A percentile compares a stretch with the other conserved stretches of the same genome.
phyloP scores from a whole-genome alignment of 2,797 vertebrate species.

The Poecilia picta region DNA sequence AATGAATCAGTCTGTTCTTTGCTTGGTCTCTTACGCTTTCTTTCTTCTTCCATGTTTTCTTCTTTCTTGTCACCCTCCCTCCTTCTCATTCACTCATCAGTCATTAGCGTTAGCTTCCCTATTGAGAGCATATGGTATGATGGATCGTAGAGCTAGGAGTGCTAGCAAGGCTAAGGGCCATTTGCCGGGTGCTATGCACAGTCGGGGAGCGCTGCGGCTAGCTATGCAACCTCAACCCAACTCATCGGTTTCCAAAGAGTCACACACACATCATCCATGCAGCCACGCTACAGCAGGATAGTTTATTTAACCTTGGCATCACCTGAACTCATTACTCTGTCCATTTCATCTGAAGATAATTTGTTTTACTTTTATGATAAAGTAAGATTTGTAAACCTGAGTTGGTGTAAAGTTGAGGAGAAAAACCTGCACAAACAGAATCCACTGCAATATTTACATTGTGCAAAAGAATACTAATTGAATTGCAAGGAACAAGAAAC shows the following conservation, averaged over 20 bases:
- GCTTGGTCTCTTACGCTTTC: constrained; percentile 25
- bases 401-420: not conserved
- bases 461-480: not conserved
- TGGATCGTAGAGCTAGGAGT: constrained; percentile 84
- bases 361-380: constrained; percentile 40
- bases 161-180: constrained; percentile 86
- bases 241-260: constrained; percentile 76
- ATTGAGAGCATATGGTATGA: constrained; percentile 89
- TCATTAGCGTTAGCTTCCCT: constrained; percentile 86
- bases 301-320: constrained; percentile 85
- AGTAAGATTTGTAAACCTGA: constrained; percentile 5
- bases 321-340: constrained; percentile 56
- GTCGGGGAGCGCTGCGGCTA: constrained; percentile 73
- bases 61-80: constrained; percentile 23
- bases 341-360: constrained; percentile 36
- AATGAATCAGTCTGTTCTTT: constrained; percentile 35
- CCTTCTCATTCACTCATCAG: constrained; percentile 76
- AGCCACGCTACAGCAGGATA: constrained; percentile 73
- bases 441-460: not conserved
- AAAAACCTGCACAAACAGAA: not conserved
- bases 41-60: constrained; percentile 30
- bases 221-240: constrained; percentile 78
- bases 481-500: not conserved
- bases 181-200: constrained; percentile 82
- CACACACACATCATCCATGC: constrained; percentile 58